Percentiles rank a stretch among this genome's conserved stretches.
Conservation (phyloP, 2,113 vertebrate species). For the Sebastes fasciatus region DNA sequence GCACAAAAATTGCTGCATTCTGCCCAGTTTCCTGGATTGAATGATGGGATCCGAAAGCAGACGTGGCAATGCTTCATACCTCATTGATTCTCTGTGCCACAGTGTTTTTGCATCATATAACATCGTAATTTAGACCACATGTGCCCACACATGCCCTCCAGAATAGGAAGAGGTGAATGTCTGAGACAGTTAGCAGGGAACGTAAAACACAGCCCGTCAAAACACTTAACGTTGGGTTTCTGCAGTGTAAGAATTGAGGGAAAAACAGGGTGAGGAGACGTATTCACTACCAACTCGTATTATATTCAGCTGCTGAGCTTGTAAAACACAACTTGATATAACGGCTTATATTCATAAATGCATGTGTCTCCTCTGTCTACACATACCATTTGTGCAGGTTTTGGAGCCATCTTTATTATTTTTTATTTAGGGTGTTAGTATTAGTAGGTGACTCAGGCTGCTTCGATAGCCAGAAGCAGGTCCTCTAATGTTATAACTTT, state of each 20-base stretch:
- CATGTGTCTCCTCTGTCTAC: background rate
- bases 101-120: conserved; percentile 55
- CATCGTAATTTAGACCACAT: conserved; percentile 76
- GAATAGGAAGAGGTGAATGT: conserved; percentile 52
- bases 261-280: background rate
- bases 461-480: background rate
- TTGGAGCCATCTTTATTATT: background rate
- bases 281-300: background rate
- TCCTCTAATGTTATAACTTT: background rate
- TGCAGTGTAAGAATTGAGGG: conserved; percentile 7
- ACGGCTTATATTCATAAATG: background rate
- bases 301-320: conserved; percentile 5
- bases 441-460: background rate
- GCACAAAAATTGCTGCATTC: background rate
- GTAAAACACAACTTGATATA: background rate
- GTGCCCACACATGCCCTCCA: conserved; percentile 49
- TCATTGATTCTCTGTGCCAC: conserved; percentile 68
- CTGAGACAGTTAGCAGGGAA: conserved; percentile 67
- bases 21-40: conserved; percentile 57
- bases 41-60: conserved; percentile 68
- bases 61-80: conserved; percentile 70
- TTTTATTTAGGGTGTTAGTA: background rate
- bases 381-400: background rate
- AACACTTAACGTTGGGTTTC: conserved; percentile 1
- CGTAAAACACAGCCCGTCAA: conserved; percentile 39